phyloP scores from a whole-genome alignment of 2,888 invertebrate species.

The Agriopis marginaria region DNA sequence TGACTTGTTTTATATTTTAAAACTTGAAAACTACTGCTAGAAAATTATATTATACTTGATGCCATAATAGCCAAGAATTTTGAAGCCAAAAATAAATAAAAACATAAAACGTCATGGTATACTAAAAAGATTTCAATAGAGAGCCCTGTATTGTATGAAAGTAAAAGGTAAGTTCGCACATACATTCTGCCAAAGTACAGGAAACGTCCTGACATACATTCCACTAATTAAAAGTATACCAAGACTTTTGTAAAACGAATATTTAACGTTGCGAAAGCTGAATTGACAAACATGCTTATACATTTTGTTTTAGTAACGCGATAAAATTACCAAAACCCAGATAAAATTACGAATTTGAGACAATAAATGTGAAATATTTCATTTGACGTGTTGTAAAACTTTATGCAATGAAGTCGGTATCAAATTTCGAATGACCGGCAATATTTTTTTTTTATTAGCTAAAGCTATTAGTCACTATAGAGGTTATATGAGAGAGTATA shows the following conservation, averaged over 20 bases:
- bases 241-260: conserved; percentile 7
- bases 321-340: conserved; percentile 29
- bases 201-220: conserved; percentile 1
- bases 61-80: too few relatives aligned
- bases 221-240: conserved; percentile 13
- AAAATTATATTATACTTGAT: too few relatives aligned
- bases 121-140: too few relatives aligned
- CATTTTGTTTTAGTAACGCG: conserved; percentile 24
- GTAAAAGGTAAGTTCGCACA: too few relatives aligned
- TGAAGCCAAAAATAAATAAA: too few relatives aligned
- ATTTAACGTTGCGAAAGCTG: conserved; percentile 16
- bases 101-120: too few relatives aligned
- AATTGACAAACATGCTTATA: conserved; percentile 17
- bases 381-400: conserved; percentile 25
- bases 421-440: conserved; percentile 18
- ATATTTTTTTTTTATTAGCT: conserved; percentile 17
- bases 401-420: conserved; percentile 19
- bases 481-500: too few relatives aligned
- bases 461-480: conserved; percentile 1
- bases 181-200: not conserved
- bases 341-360: conserved; percentile 31
- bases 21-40: too few relatives aligned
- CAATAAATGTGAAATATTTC: conserved; percentile 32
- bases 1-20: too few relatives aligned
- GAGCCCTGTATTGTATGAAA: too few relatives aligned